A percentile compares a stretch with the other conserved stretches of the same genome.
Evolutionary conservation across 1,140 invertebrate genomes (phyloP).

Genomic region (Trichonephila clavipes): DNA sequence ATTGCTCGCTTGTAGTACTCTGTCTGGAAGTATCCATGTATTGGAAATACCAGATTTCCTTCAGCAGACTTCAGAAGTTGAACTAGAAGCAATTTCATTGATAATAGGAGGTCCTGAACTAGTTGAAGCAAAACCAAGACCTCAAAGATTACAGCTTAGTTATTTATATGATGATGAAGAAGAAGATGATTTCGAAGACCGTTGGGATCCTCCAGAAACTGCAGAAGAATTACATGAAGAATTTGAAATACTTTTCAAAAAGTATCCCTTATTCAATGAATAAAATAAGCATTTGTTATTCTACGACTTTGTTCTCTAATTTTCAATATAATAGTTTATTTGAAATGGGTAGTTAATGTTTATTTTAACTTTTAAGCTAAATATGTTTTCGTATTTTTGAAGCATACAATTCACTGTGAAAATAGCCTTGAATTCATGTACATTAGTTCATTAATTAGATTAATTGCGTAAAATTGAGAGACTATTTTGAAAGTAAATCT

Average conservation of each 20-base stretch:
- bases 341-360: too few species aligned
- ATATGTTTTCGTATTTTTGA: too few species aligned
- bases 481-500: too few species aligned
- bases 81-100: background rate
- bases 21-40: conserved; percentile 4
- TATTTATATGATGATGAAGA: background rate
- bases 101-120: background rate
- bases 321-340: too few species aligned
- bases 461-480: too few species aligned
- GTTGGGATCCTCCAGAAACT: conserved; percentile 26
- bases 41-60: background rate
- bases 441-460: too few species aligned
- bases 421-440: too few species aligned
- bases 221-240: conserved; percentile 3
- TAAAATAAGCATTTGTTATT: too few species aligned
- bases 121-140: background rate
- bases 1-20: background rate
- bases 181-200: background rate
- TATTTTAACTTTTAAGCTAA: too few species aligned
- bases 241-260: background rate
- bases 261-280: background rate
- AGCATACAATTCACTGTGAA: too few species aligned
- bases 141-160: background rate
- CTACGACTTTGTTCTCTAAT: too few species aligned
- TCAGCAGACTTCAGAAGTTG: background rate